Conservation (phyloP, 1,140 invertebrate genomes). For the Drosophila nasuta region DNA sequence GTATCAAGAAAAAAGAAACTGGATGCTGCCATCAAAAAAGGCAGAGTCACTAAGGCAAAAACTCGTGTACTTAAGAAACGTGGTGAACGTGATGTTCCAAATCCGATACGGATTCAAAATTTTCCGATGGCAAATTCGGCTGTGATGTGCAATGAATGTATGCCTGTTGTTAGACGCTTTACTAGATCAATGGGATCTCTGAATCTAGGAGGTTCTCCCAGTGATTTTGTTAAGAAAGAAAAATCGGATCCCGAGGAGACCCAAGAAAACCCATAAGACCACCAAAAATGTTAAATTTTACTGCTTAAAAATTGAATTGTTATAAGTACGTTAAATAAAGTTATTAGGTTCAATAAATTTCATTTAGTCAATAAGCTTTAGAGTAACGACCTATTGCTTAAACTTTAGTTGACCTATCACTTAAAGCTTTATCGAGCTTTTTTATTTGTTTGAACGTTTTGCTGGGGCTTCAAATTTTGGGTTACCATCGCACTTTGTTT, state of each 20-base stretch:
- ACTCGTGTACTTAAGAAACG: neutral
- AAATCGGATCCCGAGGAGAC: neutral
- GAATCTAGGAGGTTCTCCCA: neutral
- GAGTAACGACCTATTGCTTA: too few species aligned
- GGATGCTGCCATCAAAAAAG: neutral
- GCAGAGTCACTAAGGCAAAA: neutral
- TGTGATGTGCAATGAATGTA: neutral
- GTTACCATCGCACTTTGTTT: too few species aligned
- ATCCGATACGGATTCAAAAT: neutral
- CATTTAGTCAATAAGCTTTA: too few species aligned
- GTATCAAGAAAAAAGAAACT: neutral
- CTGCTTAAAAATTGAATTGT: too few species aligned
- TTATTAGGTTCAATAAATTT: too few species aligned
- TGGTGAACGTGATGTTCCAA: neutral
- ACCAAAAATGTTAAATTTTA: too few species aligned
- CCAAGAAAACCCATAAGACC: neutral
- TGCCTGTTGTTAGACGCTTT: neutral
- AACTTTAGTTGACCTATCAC: too few species aligned
- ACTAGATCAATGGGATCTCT: neutral
- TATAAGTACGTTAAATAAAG: too few species aligned
- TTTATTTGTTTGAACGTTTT: too few species aligned
- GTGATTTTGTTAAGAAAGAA: neutral
- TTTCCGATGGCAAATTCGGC: neutral
- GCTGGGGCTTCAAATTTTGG: too few species aligned
- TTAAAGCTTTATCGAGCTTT: too few species aligned